Evolutionary conservation across 1,140 invertebrate genomes (phyloP).

Genomic region (Megathymus violae): DNA sequence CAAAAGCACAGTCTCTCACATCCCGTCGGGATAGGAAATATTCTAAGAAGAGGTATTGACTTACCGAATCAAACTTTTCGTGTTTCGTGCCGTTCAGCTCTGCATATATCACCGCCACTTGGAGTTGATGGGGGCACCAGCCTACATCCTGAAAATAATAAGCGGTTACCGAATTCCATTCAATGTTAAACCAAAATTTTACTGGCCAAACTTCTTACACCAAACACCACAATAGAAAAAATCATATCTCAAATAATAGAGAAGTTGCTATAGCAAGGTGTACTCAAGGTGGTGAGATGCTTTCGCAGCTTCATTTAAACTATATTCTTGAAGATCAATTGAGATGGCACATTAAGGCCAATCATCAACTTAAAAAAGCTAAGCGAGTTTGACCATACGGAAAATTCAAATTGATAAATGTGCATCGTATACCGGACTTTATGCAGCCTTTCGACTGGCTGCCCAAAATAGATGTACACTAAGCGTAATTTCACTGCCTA

Average conservation of each 20-base stretch:
- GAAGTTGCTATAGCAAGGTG: background rate
- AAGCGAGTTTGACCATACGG: conserved; percentile 5
- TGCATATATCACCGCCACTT: background rate
- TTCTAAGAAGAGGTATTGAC: too few relatives aligned
- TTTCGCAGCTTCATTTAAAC: conserved; percentile 22
- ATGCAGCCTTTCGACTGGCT: too few relatives aligned
- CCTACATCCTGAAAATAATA: conserved; percentile 27
- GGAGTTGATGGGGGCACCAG: conserved; percentile 8
- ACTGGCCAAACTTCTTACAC: conserved; percentile 4
- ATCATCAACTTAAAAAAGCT: conserved; percentile 26
- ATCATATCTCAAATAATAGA: conserved; percentile 3
- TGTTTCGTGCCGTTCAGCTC: conserved; percentile 14
- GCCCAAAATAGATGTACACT: too few relatives aligned
- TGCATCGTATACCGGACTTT: background rate
- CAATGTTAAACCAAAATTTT: background rate
- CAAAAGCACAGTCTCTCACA: conserved; percentile 8
- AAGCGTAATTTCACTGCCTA: too few relatives aligned
- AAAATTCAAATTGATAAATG: conserved; percentile 14
- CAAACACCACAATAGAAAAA: conserved; percentile 3
- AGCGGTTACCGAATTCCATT: conserved; percentile 20
- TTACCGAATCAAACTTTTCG: conserved; percentile 7
- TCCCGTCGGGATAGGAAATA: too few relatives aligned
- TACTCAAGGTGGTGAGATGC: background rate
- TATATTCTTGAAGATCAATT: conserved; percentile 19
- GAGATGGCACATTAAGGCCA: conserved; percentile 18